These are phyloP conservation scores for Calliopsis andreniformis DNA, from an alignment of 1,140 invertebrate species.

Conservation along the genomic window DNA sequence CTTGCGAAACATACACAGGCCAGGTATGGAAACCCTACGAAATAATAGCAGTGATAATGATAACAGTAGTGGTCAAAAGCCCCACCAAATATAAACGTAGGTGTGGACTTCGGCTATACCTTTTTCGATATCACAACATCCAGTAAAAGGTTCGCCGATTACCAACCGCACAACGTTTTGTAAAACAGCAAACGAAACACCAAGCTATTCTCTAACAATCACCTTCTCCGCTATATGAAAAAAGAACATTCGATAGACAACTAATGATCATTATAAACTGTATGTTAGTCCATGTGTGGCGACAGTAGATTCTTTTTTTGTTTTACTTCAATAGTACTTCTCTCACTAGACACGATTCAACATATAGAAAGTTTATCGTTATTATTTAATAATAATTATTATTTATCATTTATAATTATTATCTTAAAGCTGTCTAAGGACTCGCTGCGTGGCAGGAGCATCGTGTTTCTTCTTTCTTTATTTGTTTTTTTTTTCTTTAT, in stretches of 20 bases:
- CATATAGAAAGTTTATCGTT: conserved; percentile 81
- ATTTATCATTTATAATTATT: conserved; percentile 78
- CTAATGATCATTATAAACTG: conserved; percentile 73
- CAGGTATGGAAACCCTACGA: conserved; percentile 58
- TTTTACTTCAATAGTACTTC: conserved; percentile 77
- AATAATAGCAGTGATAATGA: conserved; percentile 71
- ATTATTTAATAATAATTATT: conserved; percentile 79
- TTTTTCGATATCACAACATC: conserved; percentile 56
- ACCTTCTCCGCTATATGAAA: conserved; percentile 70
- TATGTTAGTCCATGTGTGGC: conserved; percentile 62
- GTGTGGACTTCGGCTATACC: conserved; percentile 65
- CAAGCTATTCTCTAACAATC: conserved; percentile 78
- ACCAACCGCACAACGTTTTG: conserved; percentile 72
- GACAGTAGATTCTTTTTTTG: conserved; percentile 71
- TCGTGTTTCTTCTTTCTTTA: conserved; percentile 63
- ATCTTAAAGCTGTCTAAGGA: conserved; percentile 80
- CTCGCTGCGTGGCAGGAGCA: conserved; percentile 79
- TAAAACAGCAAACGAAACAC: conserved; percentile 80
- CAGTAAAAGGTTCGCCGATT: conserved; percentile 62
- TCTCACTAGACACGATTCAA: conserved; percentile 81
- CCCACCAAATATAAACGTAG: conserved; percentile 72
- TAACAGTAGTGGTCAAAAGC: conserved; percentile 74
- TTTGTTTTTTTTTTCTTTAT: conserved; percentile 62
- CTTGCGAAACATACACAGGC: conserved; percentile 26
- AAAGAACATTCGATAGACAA: conserved; percentile 66